phyloP scores from a whole-genome alignment of 2,797 vertebrate species.

The Acrocephalus scirpaceus region DNA sequence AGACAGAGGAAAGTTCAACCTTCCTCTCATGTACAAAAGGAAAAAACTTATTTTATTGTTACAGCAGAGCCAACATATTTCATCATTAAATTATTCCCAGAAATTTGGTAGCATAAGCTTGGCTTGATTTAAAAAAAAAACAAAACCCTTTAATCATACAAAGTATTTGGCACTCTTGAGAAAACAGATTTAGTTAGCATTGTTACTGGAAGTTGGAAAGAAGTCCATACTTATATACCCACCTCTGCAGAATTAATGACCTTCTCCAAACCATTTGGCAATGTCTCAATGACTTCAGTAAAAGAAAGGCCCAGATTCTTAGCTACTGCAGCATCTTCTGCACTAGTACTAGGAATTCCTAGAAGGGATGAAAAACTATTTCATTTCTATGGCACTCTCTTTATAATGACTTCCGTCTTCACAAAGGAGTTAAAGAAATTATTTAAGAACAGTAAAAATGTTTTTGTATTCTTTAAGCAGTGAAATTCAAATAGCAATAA shows the following conservation, averaged over 20 bases:
- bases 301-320: slow-evolving; percentile 82
- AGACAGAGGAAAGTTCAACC: neutral
- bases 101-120: neutral
- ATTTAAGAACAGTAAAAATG: neutral
- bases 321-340: slow-evolving; percentile 83
- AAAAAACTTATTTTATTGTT: neutral
- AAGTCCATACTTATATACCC: neutral
- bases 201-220: neutral
- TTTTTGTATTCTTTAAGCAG: neutral
- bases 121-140: neutral
- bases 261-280: slow-evolving; percentile 80
- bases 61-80: neutral
- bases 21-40: neutral
- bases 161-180: neutral
- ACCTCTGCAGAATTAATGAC: slow-evolving; percentile 90
- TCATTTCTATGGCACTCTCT: neutral
- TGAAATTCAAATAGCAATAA: neutral
- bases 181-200: neutral
- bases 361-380: neutral
- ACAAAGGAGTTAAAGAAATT: neutral
- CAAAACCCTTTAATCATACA: neutral
- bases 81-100: neutral
- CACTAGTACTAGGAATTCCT: slow-evolving; percentile 88
- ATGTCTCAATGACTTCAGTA: slow-evolving; percentile 79
- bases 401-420: neutral